A percentile compares a stretch with the other conserved stretches of the same genome.
These are phyloP conservation scores for Drosophila gaucha DNA, from an alignment of 2,888 invertebrate species.

Conservation along the genomic window DNA sequence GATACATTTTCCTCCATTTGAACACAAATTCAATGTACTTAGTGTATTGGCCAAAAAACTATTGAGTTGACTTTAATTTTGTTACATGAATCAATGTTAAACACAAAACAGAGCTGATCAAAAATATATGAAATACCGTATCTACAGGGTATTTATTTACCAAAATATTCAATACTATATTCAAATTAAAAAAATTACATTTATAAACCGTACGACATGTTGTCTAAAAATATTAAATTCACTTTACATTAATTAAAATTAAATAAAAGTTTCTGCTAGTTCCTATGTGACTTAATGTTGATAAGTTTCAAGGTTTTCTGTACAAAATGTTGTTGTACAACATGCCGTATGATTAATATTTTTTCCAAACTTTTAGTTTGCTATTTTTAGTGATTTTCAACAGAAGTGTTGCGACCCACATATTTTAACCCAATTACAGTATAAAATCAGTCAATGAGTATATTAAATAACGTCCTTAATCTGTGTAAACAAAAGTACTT, in stretches of 20 bases:
- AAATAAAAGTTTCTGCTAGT: no score
- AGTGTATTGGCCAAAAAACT: neutral
- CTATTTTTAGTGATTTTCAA: neutral
- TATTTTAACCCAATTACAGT: neutral
- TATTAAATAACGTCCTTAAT: no score
- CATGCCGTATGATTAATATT: conserved; percentile 18
- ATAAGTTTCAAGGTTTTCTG: neutral
- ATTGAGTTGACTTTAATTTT: neutral
- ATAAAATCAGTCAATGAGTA: neutral
- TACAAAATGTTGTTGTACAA: neutral
- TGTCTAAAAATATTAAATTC: neutral
- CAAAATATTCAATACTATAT: neutral
- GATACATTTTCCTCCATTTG: neutral
- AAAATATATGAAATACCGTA: neutral
- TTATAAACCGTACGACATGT: no score
- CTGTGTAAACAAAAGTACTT: neutral
- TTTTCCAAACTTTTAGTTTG: no score
- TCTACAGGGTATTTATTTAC: neutral
- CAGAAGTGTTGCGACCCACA: neutral
- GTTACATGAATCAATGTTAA: neutral
- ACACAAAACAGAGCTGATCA: neutral
- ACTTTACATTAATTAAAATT: no score
- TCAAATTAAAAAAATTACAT: neutral
- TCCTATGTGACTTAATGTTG: no score
- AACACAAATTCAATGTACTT: neutral